Evolutionary conservation across 2,113 vertebrate genomes (phyloP), one percentile per base, ranked within the genome.

Genomic region (Lontra canadensis): DNA sequence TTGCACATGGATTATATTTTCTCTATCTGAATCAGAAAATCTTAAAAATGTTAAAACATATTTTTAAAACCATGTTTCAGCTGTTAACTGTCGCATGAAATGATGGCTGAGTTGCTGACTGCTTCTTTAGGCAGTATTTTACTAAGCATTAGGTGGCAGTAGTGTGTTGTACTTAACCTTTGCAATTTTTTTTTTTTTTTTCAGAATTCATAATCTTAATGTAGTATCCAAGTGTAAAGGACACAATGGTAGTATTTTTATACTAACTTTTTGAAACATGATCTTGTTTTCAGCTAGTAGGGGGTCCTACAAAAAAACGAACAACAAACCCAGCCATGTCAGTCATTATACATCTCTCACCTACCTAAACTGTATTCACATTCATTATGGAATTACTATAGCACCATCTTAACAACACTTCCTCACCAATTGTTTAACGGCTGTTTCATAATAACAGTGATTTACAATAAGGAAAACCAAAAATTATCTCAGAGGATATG

Each of bases 81-180:
- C 67, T 92, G 11, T 93, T 84, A 49, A 23, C 8, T 59, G 4
- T 74, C 88, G 26, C 6, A 87, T 55, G 71, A 92, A 88, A 71
- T 3, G 12, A 18, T 79, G 67, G 63, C 6, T 52, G 52, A 92
- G 57, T 71, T 88, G n/a, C 95, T 94, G 71, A 73, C 57, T 87
- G 23, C 39, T 67, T 85, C 82, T 59, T 83, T 95, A 63, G 95
- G 91, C 52, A 65, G 42, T 96, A 97, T 88, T 97, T 95, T 69
- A 69, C 79, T 90, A 97, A 98, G 98, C 99, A 99, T 99, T 99
- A 99, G 99, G 99, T 99, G 99, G 99, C 99, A 99, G 99, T 99
- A 99, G 99, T 98, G 99, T 99, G 99, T 99, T 99, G 98, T 98
- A 90, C 96, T 99, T 99, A 98, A 95, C 97, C 94, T 97, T 97